Evolutionary conservation across 2,888 invertebrate genomes (phyloP), one percentile per base, ranked within the genome.

Genomic region (Pediacus dermestoides): DNA sequence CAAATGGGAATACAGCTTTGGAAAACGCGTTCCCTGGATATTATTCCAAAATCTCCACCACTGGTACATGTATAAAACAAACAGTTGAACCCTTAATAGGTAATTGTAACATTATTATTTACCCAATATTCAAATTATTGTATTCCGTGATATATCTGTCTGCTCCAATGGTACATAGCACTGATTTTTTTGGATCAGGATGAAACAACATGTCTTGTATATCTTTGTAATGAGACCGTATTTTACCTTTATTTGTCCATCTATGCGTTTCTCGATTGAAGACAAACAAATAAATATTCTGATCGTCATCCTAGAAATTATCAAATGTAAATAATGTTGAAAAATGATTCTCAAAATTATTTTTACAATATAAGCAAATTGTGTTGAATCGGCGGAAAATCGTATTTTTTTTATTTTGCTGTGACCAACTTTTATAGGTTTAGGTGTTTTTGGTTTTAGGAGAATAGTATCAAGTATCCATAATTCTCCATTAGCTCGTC

Each of bases 231-330:
- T 85, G 84, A 0, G 78, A 71, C 30, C 77, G 69, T 44, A 77
- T 74, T 60, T 81, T 82, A 7, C 79, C 83, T 13, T 77, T 41
- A 43, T 75, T 75, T 1, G 50, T 45, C 81, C 81, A 83, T 3
- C 46, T 28, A 3, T 63, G 60, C 1, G 42, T 49, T 0, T 58
- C 46, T 9, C 69, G 66, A 42, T 68, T 56, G 44, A 71, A 74
- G 43, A 68, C 67, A 52, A 74, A 71, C 2, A 79, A 70, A 44
- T 72, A 72, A 1, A 80, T 71, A 0, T 76, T 75, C 52, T 64
- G 66, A 4, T 70, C 68, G 3, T 51, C 52, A 51, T 82, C 80
- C 81, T 81, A 51, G 23, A 65, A 43, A 27, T 8, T 25, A 31
- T 21, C 31, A 30, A 6, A 31, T 13, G 40, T 30, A 34, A 27